phyloP scores from a whole-genome alignment of 2,797 vertebrate genomes.

The Brachyrhaphis roseni region DNA sequence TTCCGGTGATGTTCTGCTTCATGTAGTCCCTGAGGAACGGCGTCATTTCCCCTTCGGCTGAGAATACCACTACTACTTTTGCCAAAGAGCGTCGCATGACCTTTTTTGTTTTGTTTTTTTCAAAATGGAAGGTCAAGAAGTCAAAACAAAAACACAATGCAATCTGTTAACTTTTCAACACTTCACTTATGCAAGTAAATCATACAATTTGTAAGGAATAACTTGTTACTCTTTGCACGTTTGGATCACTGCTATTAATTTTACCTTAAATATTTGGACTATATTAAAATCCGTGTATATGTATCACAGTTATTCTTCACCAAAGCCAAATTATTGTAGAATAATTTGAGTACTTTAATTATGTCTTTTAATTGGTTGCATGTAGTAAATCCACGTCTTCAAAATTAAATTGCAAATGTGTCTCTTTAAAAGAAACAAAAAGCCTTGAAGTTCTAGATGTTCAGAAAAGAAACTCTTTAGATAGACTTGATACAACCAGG shows the following conservation, averaged over 20 bases:
- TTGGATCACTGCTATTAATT: background rate
- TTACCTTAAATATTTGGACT: background rate
- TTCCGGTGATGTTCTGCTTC: constrained; percentile 79
- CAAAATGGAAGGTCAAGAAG: background rate
- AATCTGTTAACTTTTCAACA: background rate
- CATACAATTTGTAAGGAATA: background rate
- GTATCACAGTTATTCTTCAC: background rate
- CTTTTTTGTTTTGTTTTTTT: background rate
- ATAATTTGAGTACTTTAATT: background rate
- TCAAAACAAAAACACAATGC: background rate
- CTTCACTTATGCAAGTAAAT: background rate
- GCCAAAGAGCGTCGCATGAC: constrained; percentile 76
- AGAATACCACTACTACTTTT: constrained; percentile 80
- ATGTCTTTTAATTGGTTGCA: background rate
- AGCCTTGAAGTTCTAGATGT: background rate
- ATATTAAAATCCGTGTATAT: background rate
- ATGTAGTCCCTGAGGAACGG: constrained; percentile 80
- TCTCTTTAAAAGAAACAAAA: background rate
- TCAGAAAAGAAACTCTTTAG: background rate
- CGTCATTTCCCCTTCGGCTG: constrained; percentile 80
- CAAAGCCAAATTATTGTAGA: background rate
- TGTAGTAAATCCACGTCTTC: background rate
- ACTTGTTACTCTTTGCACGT: background rate
- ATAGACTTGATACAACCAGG: background rate
- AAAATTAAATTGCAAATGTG: background rate